Evolutionary conservation across 2,797 vertebrate species (phyloP), one percentile per base, ranked within the genome.

Genomic region (Hybognathus amarus): DNA sequence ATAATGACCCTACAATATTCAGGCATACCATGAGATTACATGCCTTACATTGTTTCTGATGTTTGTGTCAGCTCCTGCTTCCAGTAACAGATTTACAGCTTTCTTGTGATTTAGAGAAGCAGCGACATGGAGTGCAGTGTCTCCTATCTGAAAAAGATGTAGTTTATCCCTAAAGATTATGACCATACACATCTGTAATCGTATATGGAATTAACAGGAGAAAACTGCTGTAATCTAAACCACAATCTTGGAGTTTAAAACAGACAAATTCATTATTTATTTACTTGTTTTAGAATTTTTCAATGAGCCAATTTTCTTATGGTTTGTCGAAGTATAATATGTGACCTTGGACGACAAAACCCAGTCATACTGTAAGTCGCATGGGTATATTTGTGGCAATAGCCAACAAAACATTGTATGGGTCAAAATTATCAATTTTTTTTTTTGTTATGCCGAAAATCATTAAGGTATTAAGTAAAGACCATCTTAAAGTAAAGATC

Each of bases 41-140:
- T 6, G 9, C 87, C 96, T 95, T 92, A 96, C 97, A 33, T 96
- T 94, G 90, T 98, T 98, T 85, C 93, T 91, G 77, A 95, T 84
- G 0, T 93, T 93, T 5, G 92, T 90, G 68, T 98, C 96, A 59
- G 95, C 94, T 24, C 97, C 97, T 6, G 95, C 95, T 87, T 97
- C 95, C 92, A 98, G 89, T 85, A 98, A 87, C 50, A 97, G 90
- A 92, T 95, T 95, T 45, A 94, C 95, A 73, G 96, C 95, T 89
- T 96, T 97, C 91, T 95, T 97, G 88, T 97, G 97, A 89, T 97
- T 98, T 17, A 98, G 92, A 70, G 96, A 92, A 73, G 97, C 95
- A 77, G 97, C 96, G 10, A 97, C 90, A 69, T 98, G 97, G 66
- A 98, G 95, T 0, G 97, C 96, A 0, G 97, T 98, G 81, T 98